Conservation (phyloP, 2,888 invertebrate genomes). For the Drosophila hamatofila region DNA sequence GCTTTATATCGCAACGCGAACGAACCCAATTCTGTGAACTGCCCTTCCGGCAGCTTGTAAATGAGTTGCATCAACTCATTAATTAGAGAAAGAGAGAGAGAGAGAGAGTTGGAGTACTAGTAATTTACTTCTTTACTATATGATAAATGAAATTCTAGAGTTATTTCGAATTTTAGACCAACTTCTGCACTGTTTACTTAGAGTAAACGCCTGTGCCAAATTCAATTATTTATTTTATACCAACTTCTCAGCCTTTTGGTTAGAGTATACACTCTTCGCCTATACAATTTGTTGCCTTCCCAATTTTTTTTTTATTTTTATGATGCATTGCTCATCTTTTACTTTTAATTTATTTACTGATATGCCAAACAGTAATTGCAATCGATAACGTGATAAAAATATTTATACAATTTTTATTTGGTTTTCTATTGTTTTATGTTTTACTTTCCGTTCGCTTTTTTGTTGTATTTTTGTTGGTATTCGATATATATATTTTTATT, state of each 20-base stretch:
- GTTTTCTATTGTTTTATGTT: slow-evolving; percentile 27
- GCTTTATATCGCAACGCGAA: slow-evolving; percentile 20
- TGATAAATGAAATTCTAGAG: neutral
- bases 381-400: slow-evolving; percentile 78
- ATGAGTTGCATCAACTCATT: slow-evolving; percentile 15
- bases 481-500: too few species aligned
- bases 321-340: slow-evolving; percentile 55
- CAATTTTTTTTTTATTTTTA: slow-evolving; percentile 18
- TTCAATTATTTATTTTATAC: too few species aligned
- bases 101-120: neutral
- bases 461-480: neutral
- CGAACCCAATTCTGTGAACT: slow-evolving; percentile 14
- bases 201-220: neutral
- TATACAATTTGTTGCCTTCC: neutral
- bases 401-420: slow-evolving; percentile 54
- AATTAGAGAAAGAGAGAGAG: neutral
- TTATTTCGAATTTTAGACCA: neutral
- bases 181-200: neutral
- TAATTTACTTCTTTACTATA: too few species aligned
- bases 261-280: slow-evolving; percentile 4
- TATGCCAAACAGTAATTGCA: slow-evolving; percentile 69
- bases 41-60: slow-evolving; percentile 5
- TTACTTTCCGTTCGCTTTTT: neutral
- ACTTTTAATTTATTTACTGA: slow-evolving; percentile 72
- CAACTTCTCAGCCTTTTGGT: neutral